Conservation (phyloP, 2,888 invertebrate genomes). For the Trichacis sp. region DNA sequence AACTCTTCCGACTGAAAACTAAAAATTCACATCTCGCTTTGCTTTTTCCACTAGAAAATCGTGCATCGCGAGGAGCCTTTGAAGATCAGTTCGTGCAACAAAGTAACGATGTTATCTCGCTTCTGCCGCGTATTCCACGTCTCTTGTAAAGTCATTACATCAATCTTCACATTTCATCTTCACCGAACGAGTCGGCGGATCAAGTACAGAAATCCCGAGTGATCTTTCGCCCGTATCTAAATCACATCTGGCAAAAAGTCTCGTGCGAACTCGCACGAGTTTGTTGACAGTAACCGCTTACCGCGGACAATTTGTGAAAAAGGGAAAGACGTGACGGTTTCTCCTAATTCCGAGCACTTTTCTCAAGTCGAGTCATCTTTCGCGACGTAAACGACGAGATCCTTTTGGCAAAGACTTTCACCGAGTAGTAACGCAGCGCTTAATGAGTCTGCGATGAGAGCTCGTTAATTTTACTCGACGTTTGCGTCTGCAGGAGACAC, state of each 20-base stretch:
- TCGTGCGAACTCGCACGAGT: constrained; percentile 19
- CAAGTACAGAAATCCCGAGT: constrained; percentile 13
- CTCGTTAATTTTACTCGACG: constrained; percentile 40
- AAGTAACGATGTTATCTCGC: constrained; percentile 1
- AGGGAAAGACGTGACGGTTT: constrained; percentile 43
- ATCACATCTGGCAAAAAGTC: constrained; percentile 28
- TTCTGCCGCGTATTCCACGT: not conserved
- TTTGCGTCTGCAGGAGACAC: constrained; percentile 24
- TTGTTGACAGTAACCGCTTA: constrained; percentile 27
- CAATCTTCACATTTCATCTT: constrained; percentile 26
- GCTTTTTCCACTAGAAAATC: too few relatives aligned
- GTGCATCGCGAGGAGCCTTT: too few relatives aligned
- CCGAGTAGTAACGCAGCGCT: constrained; percentile 13
- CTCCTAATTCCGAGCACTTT: constrained; percentile 15
- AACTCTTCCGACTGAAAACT: too few relatives aligned
- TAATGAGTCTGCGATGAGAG: constrained; percentile 34
- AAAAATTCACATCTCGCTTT: too few relatives aligned
- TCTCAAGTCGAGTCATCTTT: not conserved
- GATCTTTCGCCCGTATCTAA: constrained; percentile 20
- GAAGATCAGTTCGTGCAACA: not conserved
- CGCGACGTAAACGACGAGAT: constrained; percentile 1
- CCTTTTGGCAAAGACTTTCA: constrained; percentile 2
- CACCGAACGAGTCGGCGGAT: constrained; percentile 7
- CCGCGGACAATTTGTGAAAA: constrained; percentile 44
- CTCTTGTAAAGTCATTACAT: constrained; percentile 15